Conservation (phyloP, 2,113 vertebrate genomes). For the Malurus melanocephalus region DNA sequence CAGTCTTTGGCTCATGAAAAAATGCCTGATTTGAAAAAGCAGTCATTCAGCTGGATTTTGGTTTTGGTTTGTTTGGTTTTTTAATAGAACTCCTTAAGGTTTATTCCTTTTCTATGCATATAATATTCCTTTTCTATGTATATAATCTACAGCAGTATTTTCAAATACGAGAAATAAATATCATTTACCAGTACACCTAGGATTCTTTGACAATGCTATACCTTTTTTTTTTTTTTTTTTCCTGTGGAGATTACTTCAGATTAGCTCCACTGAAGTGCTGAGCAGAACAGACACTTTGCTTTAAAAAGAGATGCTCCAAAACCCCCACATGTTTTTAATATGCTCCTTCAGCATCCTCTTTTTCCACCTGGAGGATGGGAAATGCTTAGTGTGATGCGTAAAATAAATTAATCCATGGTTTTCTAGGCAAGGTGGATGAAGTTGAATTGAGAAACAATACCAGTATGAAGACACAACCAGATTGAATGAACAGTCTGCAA, state of each 20-base stretch:
- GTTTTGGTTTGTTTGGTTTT: background rate
- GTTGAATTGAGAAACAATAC: background rate
- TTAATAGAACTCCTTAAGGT: background rate
- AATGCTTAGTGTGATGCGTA: background rate
- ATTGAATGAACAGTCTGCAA: background rate
- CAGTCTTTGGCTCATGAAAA: background rate
- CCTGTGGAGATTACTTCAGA: background rate
- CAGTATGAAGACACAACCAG: background rate
- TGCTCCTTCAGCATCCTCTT: background rate
- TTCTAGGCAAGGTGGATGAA: background rate
- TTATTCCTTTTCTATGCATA: background rate
- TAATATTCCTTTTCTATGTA: background rate
- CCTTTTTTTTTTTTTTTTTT: background rate
- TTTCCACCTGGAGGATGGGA: background rate
- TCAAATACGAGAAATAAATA: background rate
- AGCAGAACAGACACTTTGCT: background rate
- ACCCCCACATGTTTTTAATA: background rate
- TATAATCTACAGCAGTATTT: background rate
- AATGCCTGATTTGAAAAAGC: background rate
- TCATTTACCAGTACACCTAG: background rate
- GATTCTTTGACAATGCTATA: background rate
- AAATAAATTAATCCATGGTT: accelerated
- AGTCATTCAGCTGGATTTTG: background rate
- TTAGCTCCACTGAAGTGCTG: background rate
- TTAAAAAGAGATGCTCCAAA: background rate